Evolutionary conservation across 1,140 invertebrate genomes (phyloP).

Genomic region (Tyrophagus putrescentiae): DNA sequence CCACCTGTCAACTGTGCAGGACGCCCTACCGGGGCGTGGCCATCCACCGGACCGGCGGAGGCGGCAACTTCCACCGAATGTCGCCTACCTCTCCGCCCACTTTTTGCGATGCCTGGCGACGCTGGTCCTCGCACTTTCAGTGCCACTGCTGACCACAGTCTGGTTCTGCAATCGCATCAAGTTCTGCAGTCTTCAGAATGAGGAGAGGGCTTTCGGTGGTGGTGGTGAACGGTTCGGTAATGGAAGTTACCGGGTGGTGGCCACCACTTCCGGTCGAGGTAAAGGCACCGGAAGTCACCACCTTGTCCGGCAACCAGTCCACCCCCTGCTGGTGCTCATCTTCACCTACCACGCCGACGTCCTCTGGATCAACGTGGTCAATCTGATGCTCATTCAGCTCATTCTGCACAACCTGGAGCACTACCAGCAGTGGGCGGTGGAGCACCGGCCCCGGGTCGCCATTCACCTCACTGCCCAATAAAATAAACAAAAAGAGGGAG

Average conservation of each 20-base stretch:
- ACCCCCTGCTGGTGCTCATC: neutral
- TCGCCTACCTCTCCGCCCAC: neutral
- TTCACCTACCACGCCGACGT: neutral
- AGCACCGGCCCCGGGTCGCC: neutral
- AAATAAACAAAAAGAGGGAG: neutral
- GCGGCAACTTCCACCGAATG: neutral
- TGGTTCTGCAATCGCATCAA: conserved; percentile 1
- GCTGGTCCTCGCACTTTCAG: neutral
- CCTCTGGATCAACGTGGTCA: neutral
- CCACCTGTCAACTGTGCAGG: neutral
- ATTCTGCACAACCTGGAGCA: conserved; percentile 1
- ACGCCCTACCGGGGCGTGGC: neutral
- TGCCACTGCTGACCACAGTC: neutral
- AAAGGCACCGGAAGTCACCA: neutral
- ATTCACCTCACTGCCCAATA: neutral
- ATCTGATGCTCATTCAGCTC: neutral
- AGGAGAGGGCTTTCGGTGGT: no score
- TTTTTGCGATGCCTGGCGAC: neutral
- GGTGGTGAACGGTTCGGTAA: neutral
- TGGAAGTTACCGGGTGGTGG: neutral
- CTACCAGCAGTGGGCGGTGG: neutral
- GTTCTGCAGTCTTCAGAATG: no score
- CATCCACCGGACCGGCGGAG: neutral
- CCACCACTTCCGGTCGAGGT: neutral
- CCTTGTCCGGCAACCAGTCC: neutral